Conservation (phyloP, 2,888 invertebrate species). For the Cataglyphis livida region DNA sequence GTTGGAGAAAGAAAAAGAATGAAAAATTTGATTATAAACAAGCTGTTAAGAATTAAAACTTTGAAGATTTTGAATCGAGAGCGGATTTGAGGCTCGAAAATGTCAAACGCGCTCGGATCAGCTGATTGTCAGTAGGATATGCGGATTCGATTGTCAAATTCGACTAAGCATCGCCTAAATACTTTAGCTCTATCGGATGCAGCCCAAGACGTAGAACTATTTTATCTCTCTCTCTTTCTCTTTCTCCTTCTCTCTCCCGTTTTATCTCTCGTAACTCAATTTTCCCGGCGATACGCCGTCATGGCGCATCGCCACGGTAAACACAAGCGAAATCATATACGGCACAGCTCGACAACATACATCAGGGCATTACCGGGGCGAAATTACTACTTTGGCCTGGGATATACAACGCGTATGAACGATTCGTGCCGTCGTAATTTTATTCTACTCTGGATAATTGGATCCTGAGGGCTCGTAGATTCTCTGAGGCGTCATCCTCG, state of each 20-base stretch:
- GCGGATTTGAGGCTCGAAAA: neutral
- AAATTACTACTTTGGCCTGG: slow-evolving; percentile 29
- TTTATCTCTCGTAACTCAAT: slow-evolving; percentile 39
- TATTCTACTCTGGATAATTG: slow-evolving; percentile 42
- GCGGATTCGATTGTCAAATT: neutral
- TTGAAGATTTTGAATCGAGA: neutral
- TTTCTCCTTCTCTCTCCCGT: neutral
- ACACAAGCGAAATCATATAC: slow-evolving; percentile 34
- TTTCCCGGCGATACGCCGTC: slow-evolving; percentile 39
- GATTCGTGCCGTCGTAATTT: slow-evolving; percentile 44
- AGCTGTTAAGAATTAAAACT: neutral
- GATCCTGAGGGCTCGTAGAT: slow-evolving; percentile 30
- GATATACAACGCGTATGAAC: slow-evolving; percentile 34
- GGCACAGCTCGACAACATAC: slow-evolving; percentile 27
- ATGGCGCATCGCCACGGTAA: slow-evolving; percentile 47
- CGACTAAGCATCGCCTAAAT: no score
- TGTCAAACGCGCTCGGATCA: slow-evolving; percentile 6
- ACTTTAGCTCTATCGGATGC: neutral
- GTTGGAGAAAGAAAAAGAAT: neutral
- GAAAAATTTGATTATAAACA: neutral
- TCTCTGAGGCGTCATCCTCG: slow-evolving; percentile 21
- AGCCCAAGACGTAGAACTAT: neutral
- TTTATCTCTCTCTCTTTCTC: no score
- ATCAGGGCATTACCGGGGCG: slow-evolving; percentile 3
- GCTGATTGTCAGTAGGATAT: neutral